Evolutionary conservation across 2,113 vertebrate species (phyloP).

Genomic region (Naja naja): DNA sequence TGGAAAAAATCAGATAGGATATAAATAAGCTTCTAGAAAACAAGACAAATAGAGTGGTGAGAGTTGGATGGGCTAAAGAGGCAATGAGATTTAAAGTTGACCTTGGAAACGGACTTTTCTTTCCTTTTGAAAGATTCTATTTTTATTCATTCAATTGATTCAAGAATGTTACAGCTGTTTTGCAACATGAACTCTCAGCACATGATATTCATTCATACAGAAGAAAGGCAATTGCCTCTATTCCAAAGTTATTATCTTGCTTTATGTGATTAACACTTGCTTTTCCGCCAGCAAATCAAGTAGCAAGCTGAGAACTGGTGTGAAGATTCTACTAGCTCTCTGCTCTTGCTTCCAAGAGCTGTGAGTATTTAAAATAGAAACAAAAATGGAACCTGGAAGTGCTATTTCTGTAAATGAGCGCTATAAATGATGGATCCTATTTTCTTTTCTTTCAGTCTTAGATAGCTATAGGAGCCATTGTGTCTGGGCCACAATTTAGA

Average conservation of each 20-base stretch:
- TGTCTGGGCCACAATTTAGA: background rate
- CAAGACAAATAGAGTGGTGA: background rate
- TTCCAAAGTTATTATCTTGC: background rate
- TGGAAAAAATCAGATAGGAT: background rate
- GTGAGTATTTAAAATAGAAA: background rate
- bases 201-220: background rate
- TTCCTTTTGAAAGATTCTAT: background rate
- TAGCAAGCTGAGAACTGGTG: background rate
- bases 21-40: background rate
- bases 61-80: background rate
- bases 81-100: background rate
- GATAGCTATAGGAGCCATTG: background rate
- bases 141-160: background rate
- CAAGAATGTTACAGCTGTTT: background rate
- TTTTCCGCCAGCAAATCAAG: background rate
- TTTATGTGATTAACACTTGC: background rate
- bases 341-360: background rate
- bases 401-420: background rate
- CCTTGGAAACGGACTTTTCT: background rate
- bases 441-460: background rate
- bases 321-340: background rate
- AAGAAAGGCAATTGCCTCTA: background rate
- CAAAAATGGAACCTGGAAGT: background rate
- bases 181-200: background rate
- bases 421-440: background rate